phyloP scores from a whole-genome alignment of 2,113 vertebrate species.

The Nibea albiflora region DNA sequence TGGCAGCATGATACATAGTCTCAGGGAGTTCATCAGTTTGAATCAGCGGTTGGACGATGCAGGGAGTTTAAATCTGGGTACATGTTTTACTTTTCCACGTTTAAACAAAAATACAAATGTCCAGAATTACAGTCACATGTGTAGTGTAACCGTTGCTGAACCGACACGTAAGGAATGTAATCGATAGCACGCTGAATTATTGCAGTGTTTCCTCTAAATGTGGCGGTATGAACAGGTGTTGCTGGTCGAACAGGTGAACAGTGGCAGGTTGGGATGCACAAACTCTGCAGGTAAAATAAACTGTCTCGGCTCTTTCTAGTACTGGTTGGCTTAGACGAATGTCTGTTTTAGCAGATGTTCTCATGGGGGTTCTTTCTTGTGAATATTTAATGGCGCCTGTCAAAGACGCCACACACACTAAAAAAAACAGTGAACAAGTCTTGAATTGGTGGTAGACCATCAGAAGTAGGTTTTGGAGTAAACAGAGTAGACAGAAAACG shows the following conservation, averaged over 20 bases:
- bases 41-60: no score
- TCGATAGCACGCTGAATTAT: no score
- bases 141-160: no score
- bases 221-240: no score
- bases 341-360: background rate
- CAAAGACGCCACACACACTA: background rate
- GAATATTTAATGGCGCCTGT: background rate
- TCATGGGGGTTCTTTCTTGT: background rate
- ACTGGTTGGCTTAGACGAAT: background rate
- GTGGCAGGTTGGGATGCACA: no score
- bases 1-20: slow-evolving; percentile 10
- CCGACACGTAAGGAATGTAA: no score
- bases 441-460: background rate
- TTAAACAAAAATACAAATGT: no score
- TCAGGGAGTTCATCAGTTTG: background rate
- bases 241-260: no score
- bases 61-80: no score
- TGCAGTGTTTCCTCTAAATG: no score
- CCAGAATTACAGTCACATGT: no score
- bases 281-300: background rate
- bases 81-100: no score
- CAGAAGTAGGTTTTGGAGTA: background rate
- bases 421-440: background rate
- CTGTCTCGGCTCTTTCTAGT: background rate
- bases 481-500: background rate